A percentile compares a stretch with the other conserved stretches of the same genome.
Evolutionary conservation across 2,113 vertebrate genomes (phyloP).

Genomic region (Cottus gobio): DNA sequence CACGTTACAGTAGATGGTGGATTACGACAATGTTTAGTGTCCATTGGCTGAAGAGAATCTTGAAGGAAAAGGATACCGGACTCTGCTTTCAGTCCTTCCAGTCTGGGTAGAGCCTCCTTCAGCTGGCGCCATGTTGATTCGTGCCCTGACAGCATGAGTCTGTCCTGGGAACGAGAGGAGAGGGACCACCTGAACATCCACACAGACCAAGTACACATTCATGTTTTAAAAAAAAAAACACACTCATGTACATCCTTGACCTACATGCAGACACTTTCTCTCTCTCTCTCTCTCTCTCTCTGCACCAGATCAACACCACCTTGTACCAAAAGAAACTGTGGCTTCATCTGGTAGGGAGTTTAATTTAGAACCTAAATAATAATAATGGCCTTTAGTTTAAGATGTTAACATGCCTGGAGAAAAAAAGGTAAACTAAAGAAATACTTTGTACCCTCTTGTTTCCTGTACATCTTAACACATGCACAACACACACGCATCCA

Average conservation of each 20-base stretch:
- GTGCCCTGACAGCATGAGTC: constrained; percentile 66
- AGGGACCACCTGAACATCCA: background rate
- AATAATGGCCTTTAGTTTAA: background rate
- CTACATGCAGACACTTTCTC: background rate
- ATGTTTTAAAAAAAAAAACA: background rate
- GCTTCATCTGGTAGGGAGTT: background rate
- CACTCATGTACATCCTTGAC: background rate
- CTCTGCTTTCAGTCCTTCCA: constrained; percentile 61
- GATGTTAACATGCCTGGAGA: background rate
- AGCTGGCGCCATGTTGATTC: constrained; percentile 48
- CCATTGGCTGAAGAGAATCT: background rate
- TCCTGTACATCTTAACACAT: background rate
- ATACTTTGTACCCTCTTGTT: background rate
- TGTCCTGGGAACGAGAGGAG: constrained; percentile 56
- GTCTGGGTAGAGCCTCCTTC: constrained; percentile 58
- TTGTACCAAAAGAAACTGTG: background rate
- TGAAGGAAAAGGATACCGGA: constrained; percentile 60
- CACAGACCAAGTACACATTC: background rate
- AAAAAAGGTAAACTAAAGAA: background rate
- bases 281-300: background rate
- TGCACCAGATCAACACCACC: background rate
- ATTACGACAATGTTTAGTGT: background rate
- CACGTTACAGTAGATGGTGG: background rate
- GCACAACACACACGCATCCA: background rate
- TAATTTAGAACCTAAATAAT: background rate